Evolutionary conservation across 2,797 vertebrate species (phyloP).

Genomic region (Gambusia yucatana): DNA sequence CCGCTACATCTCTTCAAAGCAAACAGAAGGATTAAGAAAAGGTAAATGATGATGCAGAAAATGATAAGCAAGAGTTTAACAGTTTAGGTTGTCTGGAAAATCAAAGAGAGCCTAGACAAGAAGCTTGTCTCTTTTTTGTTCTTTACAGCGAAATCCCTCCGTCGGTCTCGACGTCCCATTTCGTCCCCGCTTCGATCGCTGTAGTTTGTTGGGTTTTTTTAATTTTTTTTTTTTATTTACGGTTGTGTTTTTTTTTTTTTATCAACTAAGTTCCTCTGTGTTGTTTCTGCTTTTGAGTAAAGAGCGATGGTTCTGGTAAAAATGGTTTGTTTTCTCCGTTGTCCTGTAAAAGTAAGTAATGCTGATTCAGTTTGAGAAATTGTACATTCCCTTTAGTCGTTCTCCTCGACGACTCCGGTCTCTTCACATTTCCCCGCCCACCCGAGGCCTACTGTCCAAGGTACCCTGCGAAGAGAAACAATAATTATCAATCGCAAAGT

Average conservation of each 20-base stretch:
- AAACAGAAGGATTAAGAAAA: constrained; percentile 44
- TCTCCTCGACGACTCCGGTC: constrained; percentile 39
- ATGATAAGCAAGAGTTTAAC: constrained; percentile 68
- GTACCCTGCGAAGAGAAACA: constrained; percentile 52
- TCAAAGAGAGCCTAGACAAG: constrained; percentile 71
- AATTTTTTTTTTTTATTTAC: constrained; percentile 25
- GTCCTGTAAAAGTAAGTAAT: constrained; percentile 65
- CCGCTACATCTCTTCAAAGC: constrained; percentile 45
- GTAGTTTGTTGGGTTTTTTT: constrained; percentile 39
- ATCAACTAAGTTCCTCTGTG: constrained; percentile 26
- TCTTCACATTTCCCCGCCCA: constrained; percentile 44
- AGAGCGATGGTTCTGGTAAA: constrained; percentile 63
- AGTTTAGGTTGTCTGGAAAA: constrained; percentile 63
- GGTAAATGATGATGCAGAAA: constrained; percentile 56
- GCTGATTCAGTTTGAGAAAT: constrained; percentile 70
- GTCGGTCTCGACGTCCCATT: constrained; percentile 48
- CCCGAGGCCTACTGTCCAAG: constrained; percentile 50
- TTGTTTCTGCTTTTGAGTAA: constrained; percentile 59
- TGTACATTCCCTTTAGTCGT: constrained; percentile 74
- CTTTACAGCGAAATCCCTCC: constrained; percentile 53
- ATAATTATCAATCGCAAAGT: not conserved
- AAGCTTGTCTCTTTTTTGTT: constrained; percentile 68
- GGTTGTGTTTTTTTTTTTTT: constrained; percentile 4
- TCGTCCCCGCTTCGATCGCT: constrained; percentile 34
- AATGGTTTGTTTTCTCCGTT: constrained; percentile 52